Evolutionary conservation across 2,888 invertebrate genomes (phyloP).

Genomic region (Endomychus coccineus): DNA sequence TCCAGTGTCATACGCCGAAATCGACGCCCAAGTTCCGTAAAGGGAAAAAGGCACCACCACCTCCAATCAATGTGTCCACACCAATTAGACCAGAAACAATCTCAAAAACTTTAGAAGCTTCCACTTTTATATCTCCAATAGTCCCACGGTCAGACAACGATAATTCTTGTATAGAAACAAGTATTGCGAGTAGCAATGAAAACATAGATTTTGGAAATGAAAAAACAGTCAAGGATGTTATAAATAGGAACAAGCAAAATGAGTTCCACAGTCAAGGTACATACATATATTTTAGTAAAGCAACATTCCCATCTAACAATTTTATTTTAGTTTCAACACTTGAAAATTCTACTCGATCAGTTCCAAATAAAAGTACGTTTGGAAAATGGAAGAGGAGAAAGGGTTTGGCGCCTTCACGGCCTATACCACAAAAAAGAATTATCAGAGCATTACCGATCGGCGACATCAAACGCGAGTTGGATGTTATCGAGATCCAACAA

Average conservation of each 20-base stretch:
- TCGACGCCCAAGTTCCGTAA: slow-evolving; percentile 52
- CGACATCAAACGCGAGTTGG: slow-evolving; percentile 63
- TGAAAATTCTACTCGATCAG: slow-evolving; percentile 1
- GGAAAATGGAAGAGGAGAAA: slow-evolving; percentile 70
- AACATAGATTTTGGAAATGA: slow-evolving; percentile 50
- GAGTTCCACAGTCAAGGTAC: too few species aligned
- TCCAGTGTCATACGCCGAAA: slow-evolving; percentile 39
- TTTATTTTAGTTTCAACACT: neutral
- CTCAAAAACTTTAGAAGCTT: neutral
- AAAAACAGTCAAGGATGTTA: slow-evolving; percentile 53
- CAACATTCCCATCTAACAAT: too few species aligned
- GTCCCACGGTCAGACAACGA: too few species aligned
- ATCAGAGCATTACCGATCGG: slow-evolving; percentile 54
- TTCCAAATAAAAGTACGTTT: slow-evolving; percentile 53
- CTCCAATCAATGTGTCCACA: slow-evolving; percentile 42
- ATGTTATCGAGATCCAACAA: slow-evolving; percentile 78
- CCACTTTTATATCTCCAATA: neutral
- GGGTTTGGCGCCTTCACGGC: slow-evolving; percentile 75
- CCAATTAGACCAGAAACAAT: slow-evolving; percentile 22
- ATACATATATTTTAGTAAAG: too few species aligned
- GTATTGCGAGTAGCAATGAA: slow-evolving; percentile 24
- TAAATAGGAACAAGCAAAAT: slow-evolving; percentile 48
- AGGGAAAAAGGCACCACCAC: slow-evolving; percentile 59
- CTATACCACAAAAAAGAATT: slow-evolving; percentile 60
- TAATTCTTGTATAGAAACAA: neutral